A percentile compares a stretch with the other conserved stretches of the same genome.
Conservation (phyloP, 2,888 invertebrate species). For the Brachyptera risi region DNA sequence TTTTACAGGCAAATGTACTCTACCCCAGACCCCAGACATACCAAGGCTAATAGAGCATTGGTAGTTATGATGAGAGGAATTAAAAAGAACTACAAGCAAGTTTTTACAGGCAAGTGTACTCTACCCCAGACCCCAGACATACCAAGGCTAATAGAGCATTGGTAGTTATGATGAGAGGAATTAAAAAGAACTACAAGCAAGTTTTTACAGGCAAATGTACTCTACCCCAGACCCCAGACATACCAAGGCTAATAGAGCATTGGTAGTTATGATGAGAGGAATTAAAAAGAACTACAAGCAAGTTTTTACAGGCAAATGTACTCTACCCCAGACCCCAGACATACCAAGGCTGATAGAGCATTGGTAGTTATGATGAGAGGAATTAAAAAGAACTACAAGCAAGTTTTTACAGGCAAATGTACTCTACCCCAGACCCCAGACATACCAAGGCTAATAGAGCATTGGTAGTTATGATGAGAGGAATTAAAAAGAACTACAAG, state of each 20-base stretch:
- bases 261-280: slow-evolving; percentile 13
- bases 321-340: too few relatives aligned
- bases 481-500: slow-evolving; percentile 18
- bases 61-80: slow-evolving; percentile 17
- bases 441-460: background rate
- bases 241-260: background rate
- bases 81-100: slow-evolving; percentile 16
- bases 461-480: slow-evolving; percentile 12
- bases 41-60: background rate
- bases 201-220: too few relatives aligned
- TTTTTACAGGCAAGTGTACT: too few relatives aligned
- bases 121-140: too few relatives aligned
- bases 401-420: too few relatives aligned
- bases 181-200: slow-evolving; percentile 16
- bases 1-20: too few relatives aligned
- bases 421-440: too few relatives aligned
- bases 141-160: background rate
- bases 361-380: slow-evolving; percentile 13
- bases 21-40: too few relatives aligned
- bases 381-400: slow-evolving; percentile 17
- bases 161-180: slow-evolving; percentile 15
- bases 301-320: too few relatives aligned
- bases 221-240: too few relatives aligned
- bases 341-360: background rate
- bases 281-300: slow-evolving; percentile 18